Evolutionary conservation across 2,113 vertebrate genomes (phyloP).

Genomic region (Serinus canaria): DNA sequence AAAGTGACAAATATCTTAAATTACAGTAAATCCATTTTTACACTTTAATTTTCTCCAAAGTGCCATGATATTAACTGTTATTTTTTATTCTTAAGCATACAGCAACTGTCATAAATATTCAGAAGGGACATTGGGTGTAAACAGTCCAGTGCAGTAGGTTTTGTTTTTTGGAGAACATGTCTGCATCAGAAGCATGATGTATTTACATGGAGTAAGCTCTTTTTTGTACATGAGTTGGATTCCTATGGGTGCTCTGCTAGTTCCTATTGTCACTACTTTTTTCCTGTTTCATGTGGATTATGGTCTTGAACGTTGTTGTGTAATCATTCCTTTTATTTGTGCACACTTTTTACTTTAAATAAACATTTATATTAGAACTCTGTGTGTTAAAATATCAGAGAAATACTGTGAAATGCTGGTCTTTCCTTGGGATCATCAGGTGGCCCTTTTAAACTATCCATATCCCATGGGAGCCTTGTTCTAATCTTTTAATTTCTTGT

Average conservation of each 20-base stretch:
- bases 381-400: neutral
- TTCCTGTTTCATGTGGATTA: slow-evolving; percentile 54
- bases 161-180: slow-evolving; percentile 24
- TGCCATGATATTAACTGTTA: slow-evolving; percentile 63
- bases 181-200: slow-evolving; percentile 53
- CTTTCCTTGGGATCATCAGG: neutral
- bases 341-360: slow-evolving; percentile 76
- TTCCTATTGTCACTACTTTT: slow-evolving; percentile 48
- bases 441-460: neutral
- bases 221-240: slow-evolving; percentile 52
- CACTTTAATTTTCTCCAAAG: slow-evolving; percentile 60
- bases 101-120: slow-evolving; percentile 38
- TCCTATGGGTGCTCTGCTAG: slow-evolving; percentile 51
- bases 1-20: slow-evolving; percentile 55
- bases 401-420: neutral
- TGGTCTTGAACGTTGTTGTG: slow-evolving; percentile 41
- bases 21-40: slow-evolving; percentile 57
- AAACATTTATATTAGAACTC: slow-evolving; percentile 66
- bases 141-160: slow-evolving; percentile 23
- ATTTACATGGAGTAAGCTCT: slow-evolving; percentile 45
- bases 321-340: slow-evolving; percentile 71
- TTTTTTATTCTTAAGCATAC: slow-evolving; percentile 21
- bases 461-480: neutral
- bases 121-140: slow-evolving; percentile 45
- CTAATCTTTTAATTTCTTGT: neutral